Evolutionary conservation across 2,888 invertebrate species (phyloP), one percentile per base, ranked within the genome.

Genomic region (Hololepta plana): DNA sequence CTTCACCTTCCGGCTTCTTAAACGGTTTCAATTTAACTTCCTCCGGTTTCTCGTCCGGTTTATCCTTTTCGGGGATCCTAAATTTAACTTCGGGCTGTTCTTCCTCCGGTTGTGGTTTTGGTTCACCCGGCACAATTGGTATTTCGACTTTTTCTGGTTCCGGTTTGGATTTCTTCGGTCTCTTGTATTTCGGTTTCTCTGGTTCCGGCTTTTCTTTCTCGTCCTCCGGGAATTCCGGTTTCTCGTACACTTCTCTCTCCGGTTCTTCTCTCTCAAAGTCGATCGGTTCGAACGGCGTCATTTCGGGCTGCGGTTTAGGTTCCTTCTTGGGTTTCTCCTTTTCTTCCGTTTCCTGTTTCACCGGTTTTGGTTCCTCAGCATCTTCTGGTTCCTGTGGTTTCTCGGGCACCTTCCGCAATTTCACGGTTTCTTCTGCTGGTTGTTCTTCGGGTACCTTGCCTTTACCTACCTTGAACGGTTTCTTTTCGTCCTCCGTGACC

Each of bases 161-260:
- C 6, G 12, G 16, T 24, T 31, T 22, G 12, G 7, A 9, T 24
- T 20, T 13, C n/a, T 20, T 16, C n/a, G 28, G 26, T 24, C 33
- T 47, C 46, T 54, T 37, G 36, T 44, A 29, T 28, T 52, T 41
- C 8, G 57, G 38, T 32, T 61, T 59, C 27, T 59, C 57, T 29
- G 38, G 38, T 16, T 38, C 39, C 4, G 31, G 33, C 21, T 40
- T 38, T 16, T 24, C 12, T 2, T 23, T 19, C 23, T 30, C 25
- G 24, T 29, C 16, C 19, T 14, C 19, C 4, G 17, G 19, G 10
- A 26, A 13, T 29, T 26, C 22, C 17, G 11, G 22, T 10, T 21
- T 21, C 6, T 10, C 8, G 4, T 19, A n/a, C 8, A 15, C 22
- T 27, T 12, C 9, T 21, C 21, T 9, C 7, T 10, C 9, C 8